Base-by-base conservation (phyloP, 2,113 vertebrate species). In the Xenus cinereus region DNA sequence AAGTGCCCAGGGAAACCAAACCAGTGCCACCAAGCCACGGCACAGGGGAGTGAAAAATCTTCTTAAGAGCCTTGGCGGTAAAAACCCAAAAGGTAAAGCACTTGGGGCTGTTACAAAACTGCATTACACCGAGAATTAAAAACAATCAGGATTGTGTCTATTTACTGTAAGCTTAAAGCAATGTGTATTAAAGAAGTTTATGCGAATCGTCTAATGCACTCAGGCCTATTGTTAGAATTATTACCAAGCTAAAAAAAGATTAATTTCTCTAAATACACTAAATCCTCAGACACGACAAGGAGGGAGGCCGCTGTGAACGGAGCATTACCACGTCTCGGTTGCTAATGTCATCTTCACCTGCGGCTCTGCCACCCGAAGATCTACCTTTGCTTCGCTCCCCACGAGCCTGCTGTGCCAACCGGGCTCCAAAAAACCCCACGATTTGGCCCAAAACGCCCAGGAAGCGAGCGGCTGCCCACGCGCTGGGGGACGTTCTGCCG, bases 211-310 rank as follows among this genome's bases (percentile, higher is more conserved):
- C 97, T 97, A 96, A 97, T 95, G 96, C 94, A 97, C 96, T 97
- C 97, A 90, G 95, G 63, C 94, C 75, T 95, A 8, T 97, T 97
- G 97, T 98, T 96, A 95, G 92, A 98, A 97, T 97, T 97, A 98
- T 96, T 96, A 97, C 94, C 95, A 87, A 97, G 96, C 97, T 97
- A 97, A 97, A 97, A 97, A 94, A 97, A 96, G 98, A 98, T 98
- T 97, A 98, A 97, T 98, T 98, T 97, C 92, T 95, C 98, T 98
- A 97, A 98, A 98, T 96, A 97, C 96, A 81, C 77, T 96, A 97
- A 98, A 97, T 98, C 97, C 96, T 96, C 96, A 96, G 90, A 95
- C 92, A 86, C 5, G n/a, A 94, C 19, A 82, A 95, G 56, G 72
- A 98, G 78, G 30, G 73, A 98, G 72, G 32, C 83, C 94, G 89